Percentiles rank a stretch among this genome's conserved stretches.
Evolutionary conservation across 2,797 vertebrate genomes (phyloP).

Genomic region (Bradypus variegatus): DNA sequence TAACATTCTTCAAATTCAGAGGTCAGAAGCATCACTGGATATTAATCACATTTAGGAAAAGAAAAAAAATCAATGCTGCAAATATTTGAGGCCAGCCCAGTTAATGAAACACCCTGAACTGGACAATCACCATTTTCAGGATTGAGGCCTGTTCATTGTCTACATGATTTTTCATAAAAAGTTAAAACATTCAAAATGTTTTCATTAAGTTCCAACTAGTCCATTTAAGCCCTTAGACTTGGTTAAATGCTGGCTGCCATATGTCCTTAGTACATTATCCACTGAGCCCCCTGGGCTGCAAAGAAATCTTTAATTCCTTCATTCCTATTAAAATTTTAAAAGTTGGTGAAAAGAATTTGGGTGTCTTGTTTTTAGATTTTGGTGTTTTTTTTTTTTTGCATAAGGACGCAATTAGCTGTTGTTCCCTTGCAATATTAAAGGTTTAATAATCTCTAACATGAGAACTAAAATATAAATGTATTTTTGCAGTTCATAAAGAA

Average conservation of each 20-base stretch:
- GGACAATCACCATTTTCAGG: not conserved
- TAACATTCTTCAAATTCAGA: constrained; percentile 7
- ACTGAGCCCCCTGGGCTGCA: not conserved
- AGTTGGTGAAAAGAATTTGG: not conserved
- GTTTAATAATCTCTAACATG: not conserved
- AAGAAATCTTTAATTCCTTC: not conserved
- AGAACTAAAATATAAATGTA: constrained; percentile 26
- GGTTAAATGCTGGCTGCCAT: not conserved
- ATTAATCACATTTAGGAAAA: not conserved
- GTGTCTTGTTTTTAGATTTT: no score
- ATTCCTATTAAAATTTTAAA: constrained; percentile 28
- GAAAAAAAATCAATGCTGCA: not conserved
- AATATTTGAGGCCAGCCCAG: not conserved
- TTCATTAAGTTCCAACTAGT: not conserved
- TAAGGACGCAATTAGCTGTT: not conserved
- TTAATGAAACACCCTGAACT: not conserved
- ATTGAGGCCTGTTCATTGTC: not conserved
- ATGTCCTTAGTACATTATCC: not conserved
- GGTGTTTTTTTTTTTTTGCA: not conserved
- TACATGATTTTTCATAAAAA: not conserved
- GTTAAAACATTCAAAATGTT: not conserved
- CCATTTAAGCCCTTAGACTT: not conserved
- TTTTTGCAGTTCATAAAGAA: not conserved
- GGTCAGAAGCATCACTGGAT: not conserved
- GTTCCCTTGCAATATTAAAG: not conserved